These are phyloP conservation scores for Meleagris gallopavo DNA, from an alignment of 2,113 vertebrate species.

Conservation along the genomic window DNA sequence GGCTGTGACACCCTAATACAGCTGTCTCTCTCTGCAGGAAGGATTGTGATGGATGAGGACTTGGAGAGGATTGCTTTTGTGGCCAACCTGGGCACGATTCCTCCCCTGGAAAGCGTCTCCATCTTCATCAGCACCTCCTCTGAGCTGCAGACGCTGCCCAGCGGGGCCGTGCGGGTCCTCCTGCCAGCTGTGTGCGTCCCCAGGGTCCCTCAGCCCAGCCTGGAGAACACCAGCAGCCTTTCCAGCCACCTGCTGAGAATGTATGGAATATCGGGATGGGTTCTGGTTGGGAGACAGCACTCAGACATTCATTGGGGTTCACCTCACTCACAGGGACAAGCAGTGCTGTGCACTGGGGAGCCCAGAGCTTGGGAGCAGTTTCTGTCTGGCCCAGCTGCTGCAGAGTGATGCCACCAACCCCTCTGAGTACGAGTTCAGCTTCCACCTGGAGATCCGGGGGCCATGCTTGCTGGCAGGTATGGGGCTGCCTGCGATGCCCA, in stretches of 20 bases:
- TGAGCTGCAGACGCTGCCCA: conserved; percentile 89
- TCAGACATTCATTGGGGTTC: neutral
- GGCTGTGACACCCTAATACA: neutral
- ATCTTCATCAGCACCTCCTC: conserved; percentile 95
- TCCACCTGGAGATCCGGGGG: conserved; percentile 92
- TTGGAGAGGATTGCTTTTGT: conserved; percentile 90
- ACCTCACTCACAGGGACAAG: conserved; percentile 73
- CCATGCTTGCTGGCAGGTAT: conserved; percentile 92
- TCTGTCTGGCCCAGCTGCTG: conserved; percentile 84
- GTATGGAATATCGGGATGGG: conserved; percentile 62
- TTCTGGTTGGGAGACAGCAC: neutral
- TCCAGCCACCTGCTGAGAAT: conserved; percentile 78
- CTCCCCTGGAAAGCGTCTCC: conserved; percentile 88
- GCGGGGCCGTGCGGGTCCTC: conserved; percentile 85
- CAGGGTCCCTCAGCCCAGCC: conserved; percentile 83
- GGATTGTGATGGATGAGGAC: conserved; percentile 90
- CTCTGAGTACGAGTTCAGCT: conserved; percentile 92
- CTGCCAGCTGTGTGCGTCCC: conserved; percentile 90
- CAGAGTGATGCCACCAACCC: conserved; percentile 89
- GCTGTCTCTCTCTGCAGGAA: conserved; percentile 71
- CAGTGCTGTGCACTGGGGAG: conserved; percentile 54
- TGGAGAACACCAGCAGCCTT: conserved; percentile 74
- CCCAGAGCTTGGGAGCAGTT: conserved; percentile 73
- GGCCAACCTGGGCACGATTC: conserved; percentile 89
- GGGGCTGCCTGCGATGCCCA: neutral